Conservation (phyloP, 2,888 invertebrate genomes). For the Synanthedon formicaeformis region DNA sequence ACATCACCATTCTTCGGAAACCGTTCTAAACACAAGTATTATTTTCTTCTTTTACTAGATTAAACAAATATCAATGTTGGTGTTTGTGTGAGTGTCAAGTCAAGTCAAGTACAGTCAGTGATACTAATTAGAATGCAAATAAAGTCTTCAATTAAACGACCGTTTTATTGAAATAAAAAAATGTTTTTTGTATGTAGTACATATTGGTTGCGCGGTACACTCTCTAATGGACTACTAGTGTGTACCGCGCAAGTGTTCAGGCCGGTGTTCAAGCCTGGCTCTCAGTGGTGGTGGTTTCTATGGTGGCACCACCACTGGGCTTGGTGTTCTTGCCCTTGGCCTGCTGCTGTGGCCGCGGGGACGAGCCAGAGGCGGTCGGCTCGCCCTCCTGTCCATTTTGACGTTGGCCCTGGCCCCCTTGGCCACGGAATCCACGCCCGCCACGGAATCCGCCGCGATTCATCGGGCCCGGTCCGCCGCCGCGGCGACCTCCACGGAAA, state of each 20-base stretch:
- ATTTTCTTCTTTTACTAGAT: too few species aligned
- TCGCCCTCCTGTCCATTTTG: slow-evolving; percentile 48
- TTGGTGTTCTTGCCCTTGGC: slow-evolving; percentile 44
- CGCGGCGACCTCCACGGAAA: slow-evolving; percentile 76
- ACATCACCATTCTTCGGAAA: too few species aligned
- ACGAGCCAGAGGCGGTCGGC: slow-evolving; percentile 24
- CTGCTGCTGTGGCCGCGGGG: slow-evolving; percentile 33
- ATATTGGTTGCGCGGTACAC: slow-evolving; percentile 38
- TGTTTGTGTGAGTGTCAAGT: too few species aligned
- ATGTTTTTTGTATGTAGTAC: too few species aligned
- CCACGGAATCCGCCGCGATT: slow-evolving; percentile 53
- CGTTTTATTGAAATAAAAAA: slow-evolving; percentile 23
- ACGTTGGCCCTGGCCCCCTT: slow-evolving; percentile 14
- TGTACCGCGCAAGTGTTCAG: slow-evolving; percentile 30
- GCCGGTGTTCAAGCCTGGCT: slow-evolving; percentile 56
- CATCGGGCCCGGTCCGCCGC: slow-evolving; percentile 51
- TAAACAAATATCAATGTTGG: too few species aligned
- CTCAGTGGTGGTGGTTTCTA: slow-evolving; percentile 61
- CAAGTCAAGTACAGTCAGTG: too few species aligned
- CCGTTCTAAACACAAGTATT: too few species aligned
- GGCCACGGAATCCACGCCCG: slow-evolving; percentile 18
- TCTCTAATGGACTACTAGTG: slow-evolving; percentile 36
- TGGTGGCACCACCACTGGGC: slow-evolving; percentile 42
- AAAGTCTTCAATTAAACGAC: slow-evolving; percentile 12
- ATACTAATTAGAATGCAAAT: too few species aligned